These are phyloP conservation scores for Julus scandinavius DNA, from an alignment of 2,888 invertebrate genomes.

Conservation along the genomic window DNA sequence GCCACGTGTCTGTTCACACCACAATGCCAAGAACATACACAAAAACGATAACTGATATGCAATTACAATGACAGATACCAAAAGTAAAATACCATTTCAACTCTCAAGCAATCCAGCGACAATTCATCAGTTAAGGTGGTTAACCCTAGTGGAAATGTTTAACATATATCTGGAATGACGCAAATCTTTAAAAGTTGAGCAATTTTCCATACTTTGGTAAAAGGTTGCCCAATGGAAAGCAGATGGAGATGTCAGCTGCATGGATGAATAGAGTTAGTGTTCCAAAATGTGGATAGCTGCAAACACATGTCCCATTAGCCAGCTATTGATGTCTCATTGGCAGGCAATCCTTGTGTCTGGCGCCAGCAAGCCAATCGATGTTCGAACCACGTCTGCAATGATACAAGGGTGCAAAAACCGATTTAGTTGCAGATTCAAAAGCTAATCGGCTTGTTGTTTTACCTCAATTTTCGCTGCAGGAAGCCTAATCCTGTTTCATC, in stretches of 20 bases:
- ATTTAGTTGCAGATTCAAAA: background rate
- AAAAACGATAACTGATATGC: too few relatives aligned
- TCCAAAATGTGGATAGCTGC: background rate
- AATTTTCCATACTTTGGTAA: too few relatives aligned
- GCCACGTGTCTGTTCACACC: too few relatives aligned
- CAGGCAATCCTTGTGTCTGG: constrained; percentile 63
- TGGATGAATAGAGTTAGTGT: constrained; percentile 17
- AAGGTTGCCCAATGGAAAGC: background rate
- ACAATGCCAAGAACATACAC: too few relatives aligned
- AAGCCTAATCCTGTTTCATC: background rate
- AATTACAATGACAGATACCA: too few relatives aligned
- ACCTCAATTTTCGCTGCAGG: background rate
- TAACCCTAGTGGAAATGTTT: too few relatives aligned
- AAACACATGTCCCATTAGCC: constrained; percentile 40
- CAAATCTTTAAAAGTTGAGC: too few relatives aligned
- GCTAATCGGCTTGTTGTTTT: background rate
- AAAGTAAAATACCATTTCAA: too few relatives aligned
- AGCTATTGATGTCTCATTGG: constrained; percentile 51
- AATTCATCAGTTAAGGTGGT: too few relatives aligned
- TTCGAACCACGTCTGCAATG: constrained; percentile 64
- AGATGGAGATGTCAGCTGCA: constrained; percentile 3
- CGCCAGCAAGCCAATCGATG: constrained; percentile 65
- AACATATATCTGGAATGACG: too few relatives aligned
- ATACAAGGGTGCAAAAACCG: background rate
- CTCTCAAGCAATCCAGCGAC: too few relatives aligned